Conservation (phyloP, 2,888 invertebrate genomes). For the Hipparchia semele region DNA sequence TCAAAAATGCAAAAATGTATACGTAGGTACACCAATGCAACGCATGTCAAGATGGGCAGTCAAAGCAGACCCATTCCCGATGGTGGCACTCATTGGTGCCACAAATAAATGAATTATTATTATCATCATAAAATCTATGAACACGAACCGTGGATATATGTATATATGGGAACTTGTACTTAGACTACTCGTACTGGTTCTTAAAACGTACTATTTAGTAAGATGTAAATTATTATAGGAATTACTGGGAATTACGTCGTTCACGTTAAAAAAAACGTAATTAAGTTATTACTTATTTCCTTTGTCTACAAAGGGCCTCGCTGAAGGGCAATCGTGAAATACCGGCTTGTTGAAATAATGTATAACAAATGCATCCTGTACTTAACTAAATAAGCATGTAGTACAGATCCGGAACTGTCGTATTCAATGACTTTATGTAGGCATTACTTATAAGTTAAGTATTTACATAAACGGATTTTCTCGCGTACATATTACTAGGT, state of each 20-base stretch:
- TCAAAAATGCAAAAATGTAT: too few relatives aligned
- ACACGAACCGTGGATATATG: neutral
- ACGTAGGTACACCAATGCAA: too few relatives aligned
- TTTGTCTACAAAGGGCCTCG: slow-evolving; percentile 10
- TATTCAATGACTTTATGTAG: slow-evolving; percentile 3
- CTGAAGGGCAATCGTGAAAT: slow-evolving; percentile 13
- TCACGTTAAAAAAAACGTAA: neutral
- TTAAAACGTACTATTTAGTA: too few relatives aligned
- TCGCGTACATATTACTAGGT: neutral
- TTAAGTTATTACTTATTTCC: neutral
- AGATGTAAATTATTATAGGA: neutral
- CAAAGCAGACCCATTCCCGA: too few relatives aligned
- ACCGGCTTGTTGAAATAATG: slow-evolving; percentile 7
- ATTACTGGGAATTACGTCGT: neutral
- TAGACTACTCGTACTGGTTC: too few relatives aligned
- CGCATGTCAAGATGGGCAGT: too few relatives aligned
- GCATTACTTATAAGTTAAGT: neutral
- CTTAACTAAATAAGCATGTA: slow-evolving; percentile 7
- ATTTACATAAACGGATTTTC: slow-evolving; percentile 9
- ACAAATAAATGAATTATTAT: too few relatives aligned
- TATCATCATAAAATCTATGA: too few relatives aligned
- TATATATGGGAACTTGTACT: neutral
- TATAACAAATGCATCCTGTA: slow-evolving; percentile 12
- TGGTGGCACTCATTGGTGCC: too few relatives aligned
- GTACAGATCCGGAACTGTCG: slow-evolving; percentile 6